Evolutionary conservation across 1,140 invertebrate genomes (phyloP), one percentile per base, ranked within the genome.

Genomic region (Limonius californicus): DNA sequence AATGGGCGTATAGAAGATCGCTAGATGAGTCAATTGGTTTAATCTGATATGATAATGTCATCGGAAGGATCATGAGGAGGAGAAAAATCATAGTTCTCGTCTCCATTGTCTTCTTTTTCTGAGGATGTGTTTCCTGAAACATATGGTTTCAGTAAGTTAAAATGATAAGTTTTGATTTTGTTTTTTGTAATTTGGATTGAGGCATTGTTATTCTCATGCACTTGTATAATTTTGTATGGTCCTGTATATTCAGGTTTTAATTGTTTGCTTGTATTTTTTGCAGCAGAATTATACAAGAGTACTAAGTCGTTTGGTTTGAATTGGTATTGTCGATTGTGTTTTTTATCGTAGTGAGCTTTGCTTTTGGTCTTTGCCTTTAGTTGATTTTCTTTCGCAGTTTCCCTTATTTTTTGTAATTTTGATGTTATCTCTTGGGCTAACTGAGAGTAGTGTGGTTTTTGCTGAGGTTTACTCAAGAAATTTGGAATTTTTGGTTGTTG

Each of bases 201-300:
- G 18, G 45, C 66, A 15, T 62, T 67, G 15, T 76, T 67, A 61
- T 76, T 76, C 56, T 73, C 70, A 21, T 70, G 68, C 39, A 73
- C 43, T 27, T 70, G 55, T 15, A 71, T 64, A 12, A 76, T 65
- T 65, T 70, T 65, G 35, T 65, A 76, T 11, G 73, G 75, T 18
- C 74, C 74, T 47, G 73, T 68, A 69, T 70, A 75, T 61, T 75
- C 71, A 15, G 54, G 6, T 18, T 70, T 70, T 39, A 76, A 23
- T 62, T 39, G 58, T 61, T 64, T 61, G 18, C 66, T 68, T 62
- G 71, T 7, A 7, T 63, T 30, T 63, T 58, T 74, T 4, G 71
- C 8, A 8, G 56, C 63, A 27, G 67, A 32, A 35, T 72, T 70
- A 63, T 71, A 27, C n/a, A 61, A 1, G 20, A 61, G 16, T n/a